Evolutionary conservation across 1,140 invertebrate species (phyloP), one percentile per base, ranked within the genome.

Genomic region (Danaus plexippus): DNA sequence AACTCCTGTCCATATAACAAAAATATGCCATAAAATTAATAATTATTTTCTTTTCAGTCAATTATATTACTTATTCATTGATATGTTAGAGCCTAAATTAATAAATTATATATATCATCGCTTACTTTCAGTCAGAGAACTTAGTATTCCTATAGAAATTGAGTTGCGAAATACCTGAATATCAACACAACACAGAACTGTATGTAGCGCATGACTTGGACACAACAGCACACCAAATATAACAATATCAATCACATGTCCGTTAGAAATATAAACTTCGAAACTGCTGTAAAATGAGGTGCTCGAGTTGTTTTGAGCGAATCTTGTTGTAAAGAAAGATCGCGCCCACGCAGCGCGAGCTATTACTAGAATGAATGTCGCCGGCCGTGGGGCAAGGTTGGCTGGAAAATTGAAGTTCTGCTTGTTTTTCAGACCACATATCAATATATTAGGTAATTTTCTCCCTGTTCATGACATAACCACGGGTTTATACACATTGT

Each of bases 331-430:
- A 73, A 66, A 75, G 74, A 80, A 78, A 79, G 76, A 79, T 71
- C 67, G 61, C 49, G 77, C 80, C 80, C 72, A 84, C 80, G 78
- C 80, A 69, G 48, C 49, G 60, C 61, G 71, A 55, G 73, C 78
- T 84, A 84, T 84, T 71, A 80, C 76, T 66, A 77, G 78, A 74
- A 66, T 61, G 67, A 63, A 69, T 77, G 75, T 77, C 74, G 69
- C 71, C 73, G 78, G 74, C 77, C 72, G 71, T 78, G 72, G 67
- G 61, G 61, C 80, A 81, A 84, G 80, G 80, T 80, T 78, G 70
- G 67, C 79, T 81, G 78, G 80, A 84, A 70, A 61, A 66, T 57
- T 41, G 57, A 32, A 32, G 22, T 32, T 32, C 22, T 32, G 7
- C 4, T 7, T 8, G 22, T 32, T 32, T 32, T 32, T 32, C 22